These are phyloP conservation scores for Erpornis zantholeuca DNA, from an alignment of 2,113 vertebrate genomes.

Conservation along the genomic window DNA sequence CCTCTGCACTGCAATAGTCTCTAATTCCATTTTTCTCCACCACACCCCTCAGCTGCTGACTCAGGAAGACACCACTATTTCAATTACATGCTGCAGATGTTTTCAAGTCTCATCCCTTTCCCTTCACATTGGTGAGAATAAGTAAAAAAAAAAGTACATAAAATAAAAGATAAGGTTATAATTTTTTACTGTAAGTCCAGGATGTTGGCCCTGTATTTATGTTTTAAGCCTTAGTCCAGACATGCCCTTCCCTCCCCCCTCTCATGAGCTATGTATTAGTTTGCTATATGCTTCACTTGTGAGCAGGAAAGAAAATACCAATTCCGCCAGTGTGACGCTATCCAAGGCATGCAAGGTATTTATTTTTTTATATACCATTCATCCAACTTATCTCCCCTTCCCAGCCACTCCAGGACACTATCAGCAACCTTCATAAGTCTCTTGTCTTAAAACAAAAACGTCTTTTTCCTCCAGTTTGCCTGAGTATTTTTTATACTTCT, in stretches of 20 bases:
- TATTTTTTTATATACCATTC: neutral
- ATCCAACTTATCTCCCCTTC: slow-evolving; percentile 5
- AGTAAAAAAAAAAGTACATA: neutral
- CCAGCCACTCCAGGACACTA: neutral
- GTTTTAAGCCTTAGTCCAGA: accelerated
- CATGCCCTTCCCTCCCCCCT: accelerated
- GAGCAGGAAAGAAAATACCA: neutral
- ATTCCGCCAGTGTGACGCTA: neutral
- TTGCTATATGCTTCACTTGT: neutral
- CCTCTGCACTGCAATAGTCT: neutral
- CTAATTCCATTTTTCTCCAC: neutral
- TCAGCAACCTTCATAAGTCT: slow-evolving; percentile 28
- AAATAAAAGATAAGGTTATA: neutral
- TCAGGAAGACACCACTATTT: neutral
- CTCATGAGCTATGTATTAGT: neutral
- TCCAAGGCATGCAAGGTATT: neutral
- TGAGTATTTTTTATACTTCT: neutral
- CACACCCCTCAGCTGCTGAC: neutral
- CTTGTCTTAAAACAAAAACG: neutral
- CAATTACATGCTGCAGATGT: neutral
- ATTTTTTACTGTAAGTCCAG: neutral
- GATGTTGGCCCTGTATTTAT: neutral
- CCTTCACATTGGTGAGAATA: neutral
- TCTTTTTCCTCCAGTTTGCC: neutral
- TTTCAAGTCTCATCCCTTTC: neutral